A percentile compares a stretch with the other conserved stretches of the same genome.
Conservation (phyloP, 2,797 vertebrate genomes). For the Ciconia nigra region DNA sequence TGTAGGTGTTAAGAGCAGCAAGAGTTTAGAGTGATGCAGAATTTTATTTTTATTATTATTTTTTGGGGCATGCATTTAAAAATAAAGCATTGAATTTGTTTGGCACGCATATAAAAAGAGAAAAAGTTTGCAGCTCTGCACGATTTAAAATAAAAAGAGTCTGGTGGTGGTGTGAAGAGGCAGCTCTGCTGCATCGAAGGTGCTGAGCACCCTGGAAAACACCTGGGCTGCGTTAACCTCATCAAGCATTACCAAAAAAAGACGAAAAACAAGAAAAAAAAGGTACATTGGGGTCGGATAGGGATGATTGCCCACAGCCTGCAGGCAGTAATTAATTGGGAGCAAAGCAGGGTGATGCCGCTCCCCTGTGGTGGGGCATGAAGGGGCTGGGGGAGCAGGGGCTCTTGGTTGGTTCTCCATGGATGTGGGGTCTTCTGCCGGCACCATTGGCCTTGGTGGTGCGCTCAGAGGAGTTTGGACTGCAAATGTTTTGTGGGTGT, state of each 20-base stretch:
- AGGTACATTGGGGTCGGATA: fast-evolving
- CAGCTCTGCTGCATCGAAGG: not conserved
- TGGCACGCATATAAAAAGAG: fast-evolving
- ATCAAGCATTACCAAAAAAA: fast-evolving
- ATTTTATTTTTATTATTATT: not conserved
- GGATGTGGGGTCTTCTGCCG: fast-evolving
- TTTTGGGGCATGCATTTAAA: fast-evolving
- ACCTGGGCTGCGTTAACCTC: not conserved
- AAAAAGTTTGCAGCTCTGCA: not conserved
- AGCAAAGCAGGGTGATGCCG: fast-evolving
- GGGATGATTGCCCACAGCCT: not conserved
- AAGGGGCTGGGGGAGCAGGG: not conserved
- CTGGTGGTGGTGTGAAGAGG: too few relatives aligned
- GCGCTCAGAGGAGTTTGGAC: fast-evolving
- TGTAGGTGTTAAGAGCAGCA: not conserved
- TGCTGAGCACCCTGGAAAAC: not conserved
- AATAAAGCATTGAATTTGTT: fast-evolving
- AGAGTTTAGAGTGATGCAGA: fast-evolving
- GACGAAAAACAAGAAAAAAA: not conserved
- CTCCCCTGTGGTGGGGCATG: not conserved
- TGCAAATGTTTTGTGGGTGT: fast-evolving
- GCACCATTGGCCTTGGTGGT: fast-evolving
- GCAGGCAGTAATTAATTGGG: too few relatives aligned
- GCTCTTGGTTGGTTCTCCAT: fast-evolving
- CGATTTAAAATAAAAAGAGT: too few relatives aligned